Conservation (phyloP, 2,113 vertebrate genomes). For the Pangasianodon gigas region DNA sequence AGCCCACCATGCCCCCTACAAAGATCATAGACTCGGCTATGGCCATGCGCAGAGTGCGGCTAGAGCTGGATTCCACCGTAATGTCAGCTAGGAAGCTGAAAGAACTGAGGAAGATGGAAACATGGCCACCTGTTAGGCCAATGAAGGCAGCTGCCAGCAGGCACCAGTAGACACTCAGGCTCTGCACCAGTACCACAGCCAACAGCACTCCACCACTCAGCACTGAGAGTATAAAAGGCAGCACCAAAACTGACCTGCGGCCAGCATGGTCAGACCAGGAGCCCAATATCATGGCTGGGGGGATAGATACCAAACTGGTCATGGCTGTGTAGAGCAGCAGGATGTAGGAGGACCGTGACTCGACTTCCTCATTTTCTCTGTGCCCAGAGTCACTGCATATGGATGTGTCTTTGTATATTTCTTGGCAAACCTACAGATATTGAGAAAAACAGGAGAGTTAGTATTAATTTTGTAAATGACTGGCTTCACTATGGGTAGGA, state of each 20-base stretch:
- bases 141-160: conserved; percentile 50
- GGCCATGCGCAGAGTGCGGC: conserved; percentile 62
- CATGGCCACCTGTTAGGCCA: conserved; percentile 62
- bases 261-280: conserved; percentile 66
- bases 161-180: conserved; percentile 58
- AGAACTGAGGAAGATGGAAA: conserved; percentile 64
- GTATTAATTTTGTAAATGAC: not conserved
- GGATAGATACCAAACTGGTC: conserved; percentile 61
- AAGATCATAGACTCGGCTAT: conserved; percentile 67
- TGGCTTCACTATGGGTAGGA: not conserved
- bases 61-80: conserved; percentile 45
- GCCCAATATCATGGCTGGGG: conserved; percentile 64
- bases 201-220: conserved; percentile 56
- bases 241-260: conserved; percentile 61
- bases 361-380: conserved; percentile 49
- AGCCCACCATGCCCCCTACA: conserved; percentile 64
- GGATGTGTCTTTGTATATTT: conserved; percentile 45
- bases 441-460: not conserved
- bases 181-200: conserved; percentile 50
- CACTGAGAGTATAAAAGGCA: conserved; percentile 59
- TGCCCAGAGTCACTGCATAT: conserved; percentile 50
- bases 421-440: conserved; percentile 58
- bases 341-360: conserved; percentile 58
- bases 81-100: conserved; percentile 68
- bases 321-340: conserved; percentile 57